Base-by-base conservation (phyloP, 2,113 vertebrate species). In the Tachysurus fulvidraco region DNA sequence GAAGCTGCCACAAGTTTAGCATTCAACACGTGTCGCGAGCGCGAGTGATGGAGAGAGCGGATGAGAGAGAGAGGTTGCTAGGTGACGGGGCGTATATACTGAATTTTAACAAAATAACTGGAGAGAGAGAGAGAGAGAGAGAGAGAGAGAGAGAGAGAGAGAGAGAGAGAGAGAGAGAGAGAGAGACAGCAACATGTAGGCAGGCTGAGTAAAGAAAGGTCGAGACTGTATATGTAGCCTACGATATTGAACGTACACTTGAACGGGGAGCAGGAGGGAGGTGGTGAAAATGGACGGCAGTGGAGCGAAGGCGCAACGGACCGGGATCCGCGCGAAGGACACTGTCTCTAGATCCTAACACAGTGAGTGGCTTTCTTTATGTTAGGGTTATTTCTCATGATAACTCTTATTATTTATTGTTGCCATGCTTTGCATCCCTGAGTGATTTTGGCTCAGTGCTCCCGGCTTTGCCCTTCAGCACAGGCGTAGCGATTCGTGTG, bases 81-180 rank as follows among this genome's bases (percentile, higher is more conserved):
- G 93, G 95, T 93, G 93, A 95, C 94, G 91, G 93, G 93, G 94
- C 93, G 92, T 95, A 95, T 94, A 95, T 95, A 95, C 94, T 94
- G 95, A 95, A 95, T 95, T 93, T 95, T 95, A 95, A 95, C 93
- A 92, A 93, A 94, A 92, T 92, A 93, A 93, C 85, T 84, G 89
- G 92, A 89, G 92, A 92, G 86, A 85, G 88, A 83, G 83, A 81
- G 81, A 82, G 90, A 88, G 52, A 86, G 82, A 44, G 91, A 95
- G 95, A 89, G 92, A 92, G 86, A 86, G 90, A 88, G 52, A 86
- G 82, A 44, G 91, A 95, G 95, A 89, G 92, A 92, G 86, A 85
- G 88, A 83, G 83, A 81, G 81, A 84, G 86, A 76, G 88, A 64
- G 85, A 76, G 85, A 86, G 81, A 90, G 91, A 84, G 92, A 86